Percentiles rank a stretch among this genome's conserved stretches.
These are phyloP conservation scores for Diabrotica virgifera DNA, from an alignment of 1,140 invertebrate species.

Conservation along the genomic window DNA sequence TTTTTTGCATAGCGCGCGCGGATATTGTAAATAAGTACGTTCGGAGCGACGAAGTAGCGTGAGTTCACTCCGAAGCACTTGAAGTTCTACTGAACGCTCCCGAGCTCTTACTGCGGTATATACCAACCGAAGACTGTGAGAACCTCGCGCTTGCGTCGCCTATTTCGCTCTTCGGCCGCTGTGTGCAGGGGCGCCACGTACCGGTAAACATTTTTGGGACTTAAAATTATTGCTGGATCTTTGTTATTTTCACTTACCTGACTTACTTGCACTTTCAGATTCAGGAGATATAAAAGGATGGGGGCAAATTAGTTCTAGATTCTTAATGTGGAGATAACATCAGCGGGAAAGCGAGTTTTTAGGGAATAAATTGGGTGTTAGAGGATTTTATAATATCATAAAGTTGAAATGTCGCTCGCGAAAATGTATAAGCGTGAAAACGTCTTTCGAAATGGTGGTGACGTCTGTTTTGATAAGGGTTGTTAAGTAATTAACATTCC, in stretches of 20 bases:
- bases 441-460: conserved; percentile 4
- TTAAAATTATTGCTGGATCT: not conserved
- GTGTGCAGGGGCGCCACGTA: conserved; percentile 29
- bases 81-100: conserved; percentile 37
- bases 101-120: conserved; percentile 37
- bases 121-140: conserved; percentile 24
- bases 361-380: not conserved
- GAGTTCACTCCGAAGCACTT: conserved; percentile 26
- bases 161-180: conserved; percentile 23
- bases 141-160: conserved; percentile 32
- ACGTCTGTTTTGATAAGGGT: conserved; percentile 6
- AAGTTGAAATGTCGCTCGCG: not conserved
- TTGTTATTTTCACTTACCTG: conserved; percentile 14
- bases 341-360: not conserved
- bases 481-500: conserved; percentile 5
- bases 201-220: conserved; percentile 16
- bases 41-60: conserved; percentile 17
- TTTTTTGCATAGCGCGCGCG: not conserved
- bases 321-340: conserved; percentile 20
- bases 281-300: conserved; percentile 15
- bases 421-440: conserved; percentile 1
- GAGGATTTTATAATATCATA: conserved; percentile 1
- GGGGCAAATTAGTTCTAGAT: conserved; percentile 17
- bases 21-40: not conserved
- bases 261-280: conserved; percentile 19